Evolutionary conservation across 1,140 invertebrate genomes (phyloP), one percentile per base, ranked within the genome.

Genomic region (Acromyrmex heyeri): DNA sequence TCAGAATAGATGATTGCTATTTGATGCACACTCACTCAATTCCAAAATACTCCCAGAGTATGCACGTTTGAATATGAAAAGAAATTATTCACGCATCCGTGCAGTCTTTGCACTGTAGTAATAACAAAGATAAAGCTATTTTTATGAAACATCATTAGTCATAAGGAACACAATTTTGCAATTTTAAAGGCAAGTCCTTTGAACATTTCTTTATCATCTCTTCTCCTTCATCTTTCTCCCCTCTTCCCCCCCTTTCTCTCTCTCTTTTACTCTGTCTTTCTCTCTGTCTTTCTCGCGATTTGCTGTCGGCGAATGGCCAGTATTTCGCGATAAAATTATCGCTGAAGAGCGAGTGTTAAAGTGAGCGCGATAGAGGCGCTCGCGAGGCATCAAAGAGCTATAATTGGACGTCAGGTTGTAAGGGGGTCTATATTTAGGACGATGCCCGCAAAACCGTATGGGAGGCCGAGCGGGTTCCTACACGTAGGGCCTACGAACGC

Each of bases 311-410:
- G 86, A 83, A 88, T 64, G 61, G 65, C 65, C 86, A 21, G 67
- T 90, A 87, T 70, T 73, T 83, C 72, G 85, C 86, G 90, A 93
- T 94, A 92, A 92, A 94, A 94, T 94, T 92, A 93, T 92, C 90
- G 89, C 65, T 65, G 27, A 72, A 70, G 77, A 83, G 77, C 73
- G 82, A 79, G 48, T 70, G 64, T 79, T 78, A 79, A 69, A 81
- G 30, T 61, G 65, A 62, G 30, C 38, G 21, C 18, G 89, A 90
- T 92, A 92, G 91, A 88, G 90, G 92, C 89, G 88, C 82, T 91
- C 81, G 90, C 87, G 88, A 85, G 88, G 92, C 93, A 94, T 94
- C 94, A 95, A 95, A 95, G 94, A 91, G 92, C 92, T 95, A 93
- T 94, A 95, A 95, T 95, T 95, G 94, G 91, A 92, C 89, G 86